A percentile compares a stretch with the other conserved stretches of the same genome.
Conservation (phyloP, 2,888 invertebrate species). For the Leptarthrus brevirostris region DNA sequence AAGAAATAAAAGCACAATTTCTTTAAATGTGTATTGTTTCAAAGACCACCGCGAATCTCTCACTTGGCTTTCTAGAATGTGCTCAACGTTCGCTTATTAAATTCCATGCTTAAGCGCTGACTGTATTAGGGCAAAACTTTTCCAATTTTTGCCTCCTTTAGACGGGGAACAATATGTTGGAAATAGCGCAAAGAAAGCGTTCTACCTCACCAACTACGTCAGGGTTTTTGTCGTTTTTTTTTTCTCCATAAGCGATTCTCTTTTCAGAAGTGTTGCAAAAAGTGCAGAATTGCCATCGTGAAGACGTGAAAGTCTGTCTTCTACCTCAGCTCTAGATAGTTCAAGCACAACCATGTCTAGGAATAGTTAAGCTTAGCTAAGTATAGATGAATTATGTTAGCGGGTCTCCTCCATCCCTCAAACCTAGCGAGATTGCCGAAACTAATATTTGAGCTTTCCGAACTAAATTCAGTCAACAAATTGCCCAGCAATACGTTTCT, state of each 20-base stretch:
- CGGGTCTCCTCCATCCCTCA: background rate
- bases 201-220: background rate
- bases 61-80: background rate
- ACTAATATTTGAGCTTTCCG: conserved; percentile 12
- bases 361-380: background rate
- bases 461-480: conserved; percentile 31
- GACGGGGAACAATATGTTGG: conserved; percentile 25
- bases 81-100: conserved; percentile 26
- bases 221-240: too few relatives aligned
- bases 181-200: background rate
- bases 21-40: background rate
- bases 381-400: conserved; percentile 5
- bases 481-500: conserved; percentile 6
- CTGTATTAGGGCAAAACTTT: conserved; percentile 29
- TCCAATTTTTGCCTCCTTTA: conserved; percentile 24
- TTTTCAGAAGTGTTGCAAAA: too few relatives aligned
- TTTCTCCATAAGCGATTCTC: too few relatives aligned
- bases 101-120: conserved; percentile 6
- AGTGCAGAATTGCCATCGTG: background rate
- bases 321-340: too few relatives aligned
- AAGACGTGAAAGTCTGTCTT: background rate
- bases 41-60: background rate
- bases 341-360: too few relatives aligned
- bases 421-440: conserved; percentile 1
- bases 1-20: background rate